Base-by-base conservation (phyloP, 2,797 vertebrate species). In the Poeciliopsis paucimaculata region DNA sequence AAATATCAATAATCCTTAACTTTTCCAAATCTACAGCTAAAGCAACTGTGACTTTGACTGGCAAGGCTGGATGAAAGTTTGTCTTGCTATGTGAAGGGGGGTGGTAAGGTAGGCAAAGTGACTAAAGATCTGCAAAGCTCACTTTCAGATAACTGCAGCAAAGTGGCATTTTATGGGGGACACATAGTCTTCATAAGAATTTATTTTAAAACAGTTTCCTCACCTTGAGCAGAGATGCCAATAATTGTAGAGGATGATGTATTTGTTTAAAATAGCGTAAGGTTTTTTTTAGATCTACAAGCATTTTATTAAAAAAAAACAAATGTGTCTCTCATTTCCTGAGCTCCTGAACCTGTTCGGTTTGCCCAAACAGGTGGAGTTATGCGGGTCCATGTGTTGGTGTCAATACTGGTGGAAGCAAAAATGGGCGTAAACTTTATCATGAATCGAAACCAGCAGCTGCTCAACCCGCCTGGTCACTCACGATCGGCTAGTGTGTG, bases 351-450 rank as follows among this genome's bases (percentile, higher is more conserved):
- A 77, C 49, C 26, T 72, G 60, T 47, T 68, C 9, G 34, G 39
- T 49, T 20, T 77, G 20, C 55, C 7, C 51, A 47, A 66, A 43
- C 57, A 46, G 81, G n/a, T 51, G 82, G n/a, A 49, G 75, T 20
- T 66, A 36, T 66, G 26, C 73, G 41, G 43, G 51, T 75, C 77
- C 62, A 70, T 77, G 47, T 64, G 36, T 72, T 11, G 4, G 70
- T 85, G 82, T 86, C 82, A 77, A 23, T 43, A 43, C 43, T 28
- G 76, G 49, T 78, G 2, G 2, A 78, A 41, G 77, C 45, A 47
- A 23, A 80, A 77, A 53, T 64, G 82, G 78, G 4, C n/a, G 26
- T 81, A 68, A 70, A 84, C 68, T 57, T 86, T 78, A 82, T 87
- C 77, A 75, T 72, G 73, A 74, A 49, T 77, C 81, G 72, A 60